phyloP scores from a whole-genome alignment of 2,888 invertebrate genomes.

The Anthophora plumipes region DNA sequence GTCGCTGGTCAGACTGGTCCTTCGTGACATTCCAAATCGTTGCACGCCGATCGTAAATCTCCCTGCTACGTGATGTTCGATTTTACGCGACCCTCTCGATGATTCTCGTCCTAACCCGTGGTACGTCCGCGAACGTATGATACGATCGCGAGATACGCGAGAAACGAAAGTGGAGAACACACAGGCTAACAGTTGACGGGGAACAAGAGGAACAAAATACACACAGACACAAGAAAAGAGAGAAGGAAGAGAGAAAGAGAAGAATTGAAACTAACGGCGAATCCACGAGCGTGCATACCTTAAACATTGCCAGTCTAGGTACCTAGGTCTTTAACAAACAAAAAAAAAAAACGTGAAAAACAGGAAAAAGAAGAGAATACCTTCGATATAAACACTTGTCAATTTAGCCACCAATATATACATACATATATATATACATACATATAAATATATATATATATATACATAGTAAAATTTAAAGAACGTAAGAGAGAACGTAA shows the following conservation, averaged over 20 bases:
- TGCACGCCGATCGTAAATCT: conserved; percentile 38
- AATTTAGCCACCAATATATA: conserved; percentile 82
- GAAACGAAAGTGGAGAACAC: conserved; percentile 16
- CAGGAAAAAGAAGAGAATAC: conserved; percentile 56
- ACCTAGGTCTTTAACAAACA: conserved; percentile 73
- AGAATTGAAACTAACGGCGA: conserved; percentile 29
- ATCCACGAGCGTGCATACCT: conserved; percentile 68
- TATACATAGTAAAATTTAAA: too few species aligned
- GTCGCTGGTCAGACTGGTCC: conserved; percentile 52
- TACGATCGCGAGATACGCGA: background rate
- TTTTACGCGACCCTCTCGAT: conserved; percentile 37
- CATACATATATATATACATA: conserved; percentile 53
- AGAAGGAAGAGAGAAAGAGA: conserved; percentile 12
- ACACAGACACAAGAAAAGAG: background rate
- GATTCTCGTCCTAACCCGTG: conserved; percentile 52
- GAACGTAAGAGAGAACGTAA: conserved; percentile 40
- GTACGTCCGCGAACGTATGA: conserved; percentile 12
- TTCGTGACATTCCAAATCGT: conserved; percentile 59
- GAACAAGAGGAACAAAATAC: too few species aligned
- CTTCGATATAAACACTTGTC: conserved; percentile 83
- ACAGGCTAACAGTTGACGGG: too few species aligned
- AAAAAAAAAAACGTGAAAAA: background rate
- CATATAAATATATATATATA: conserved; percentile 43
- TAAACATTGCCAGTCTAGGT: conserved; percentile 81
- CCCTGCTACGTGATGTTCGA: conserved; percentile 48